Evolutionary conservation across 1,140 invertebrate genomes (phyloP), one percentile per base, ranked within the genome.

Genomic region (Anoplolepis gracilipes): DNA sequence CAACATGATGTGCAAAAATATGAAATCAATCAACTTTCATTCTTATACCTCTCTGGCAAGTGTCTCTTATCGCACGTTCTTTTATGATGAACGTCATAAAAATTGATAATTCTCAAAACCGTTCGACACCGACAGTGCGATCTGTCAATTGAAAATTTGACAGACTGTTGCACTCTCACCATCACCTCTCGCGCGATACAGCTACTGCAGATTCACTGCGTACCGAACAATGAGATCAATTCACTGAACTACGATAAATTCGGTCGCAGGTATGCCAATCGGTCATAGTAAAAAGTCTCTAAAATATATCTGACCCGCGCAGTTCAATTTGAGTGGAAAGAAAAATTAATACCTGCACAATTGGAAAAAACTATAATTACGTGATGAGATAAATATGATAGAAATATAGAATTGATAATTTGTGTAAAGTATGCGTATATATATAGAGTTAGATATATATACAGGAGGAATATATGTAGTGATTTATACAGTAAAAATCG

Each of bases 141-240:
- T 25, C 72, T 61, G 70, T 84, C 87, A 88, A 84, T 57, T 36
- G 39, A 88, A 16, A n/a, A 22, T 42, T 28, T n/a, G 16, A 42
- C 25, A 16, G n/a, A 16, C 6, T 1, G 19, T 59, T 6, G 1
- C 59, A 85, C 57, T 55, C 28, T 72, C 28, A 22, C 33, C 57
- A 75, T 75, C 46, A n/a, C 77, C 19, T 85, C 33, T 8, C 62
- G 13, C 57, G 30, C 77, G 30, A 70, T 85, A 57, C 33, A 77
- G 55, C 8, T 7, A 8, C 36, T 8, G 39, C 39, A 42, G 33
- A 69, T 62, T 77, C 64, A 65, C 55, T 61, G 78, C 79, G 33
- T 13, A 89, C 84, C n/a, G n/a, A n/a, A n/a, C n/a, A n/a, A n/a
- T 88, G 81, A 61, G 79, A 84, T 85, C 78, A 85, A 85, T 86